Evolutionary conservation across 1,140 invertebrate species (phyloP).

Genomic region (Eubasilissa regina): DNA sequence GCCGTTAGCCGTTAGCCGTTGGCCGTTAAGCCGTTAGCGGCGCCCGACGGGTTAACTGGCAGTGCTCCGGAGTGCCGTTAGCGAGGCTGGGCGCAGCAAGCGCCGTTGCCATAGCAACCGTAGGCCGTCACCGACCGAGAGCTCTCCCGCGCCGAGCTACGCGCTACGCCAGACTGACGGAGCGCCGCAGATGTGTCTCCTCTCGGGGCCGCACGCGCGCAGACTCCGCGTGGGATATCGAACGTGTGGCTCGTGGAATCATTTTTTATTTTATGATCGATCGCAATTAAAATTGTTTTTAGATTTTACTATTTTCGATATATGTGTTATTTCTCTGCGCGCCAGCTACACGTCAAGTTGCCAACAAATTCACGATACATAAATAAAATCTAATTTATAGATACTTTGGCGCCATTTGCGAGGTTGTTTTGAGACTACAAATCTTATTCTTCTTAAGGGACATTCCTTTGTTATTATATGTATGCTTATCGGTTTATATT

Average conservation of each 20-base stretch:
- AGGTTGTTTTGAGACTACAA: too few species aligned
- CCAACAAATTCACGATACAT: too few species aligned
- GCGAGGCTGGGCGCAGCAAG: slow-evolving; percentile 24
- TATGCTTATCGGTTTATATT: too few species aligned
- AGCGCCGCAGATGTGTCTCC: not conserved
- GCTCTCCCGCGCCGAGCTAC: slow-evolving; percentile 19
- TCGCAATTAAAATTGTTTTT: not conserved
- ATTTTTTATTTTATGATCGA: slow-evolving; percentile 16
- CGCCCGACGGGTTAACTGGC: slow-evolving; percentile 13
- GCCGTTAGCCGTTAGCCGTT: too few species aligned
- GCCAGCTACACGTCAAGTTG: too few species aligned
- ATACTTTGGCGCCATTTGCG: too few species aligned
- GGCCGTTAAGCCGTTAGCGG: not conserved
- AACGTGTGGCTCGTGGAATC: slow-evolving; percentile 24
- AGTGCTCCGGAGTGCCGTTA: not conserved
- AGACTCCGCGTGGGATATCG: slow-evolving; percentile 18
- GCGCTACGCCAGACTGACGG: slow-evolving; percentile 32
- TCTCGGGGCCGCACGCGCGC: slow-evolving; percentile 2
- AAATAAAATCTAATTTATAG: too few species aligned
- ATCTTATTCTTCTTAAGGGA: too few species aligned
- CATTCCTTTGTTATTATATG: too few species aligned
- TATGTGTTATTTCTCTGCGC: too few species aligned
- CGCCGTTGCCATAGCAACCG: slow-evolving; percentile 24
- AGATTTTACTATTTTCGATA: not conserved
- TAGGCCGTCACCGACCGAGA: not conserved